Percentiles rank a stretch among this genome's conserved stretches.
These are phyloP conservation scores for Acrossocheilus fasciatus DNA, from an alignment of 2,797 vertebrate species.

Conservation along the genomic window DNA sequence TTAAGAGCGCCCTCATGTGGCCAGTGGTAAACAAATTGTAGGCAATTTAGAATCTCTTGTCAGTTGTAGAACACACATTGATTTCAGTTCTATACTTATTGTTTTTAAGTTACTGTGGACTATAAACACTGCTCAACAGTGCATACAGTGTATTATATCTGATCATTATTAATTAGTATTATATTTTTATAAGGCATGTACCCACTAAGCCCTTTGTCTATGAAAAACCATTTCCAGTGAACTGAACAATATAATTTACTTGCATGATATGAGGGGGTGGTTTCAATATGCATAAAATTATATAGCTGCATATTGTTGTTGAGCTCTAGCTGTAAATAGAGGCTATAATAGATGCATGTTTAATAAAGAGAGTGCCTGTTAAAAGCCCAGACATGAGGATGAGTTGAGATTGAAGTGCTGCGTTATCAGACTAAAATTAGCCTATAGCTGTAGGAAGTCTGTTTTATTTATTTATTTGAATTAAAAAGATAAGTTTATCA, in stretches of 20 bases:
- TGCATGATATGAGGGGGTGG: background rate
- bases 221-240: background rate
- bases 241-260: background rate
- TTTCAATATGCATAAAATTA: conserved; percentile 22
- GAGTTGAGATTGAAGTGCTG: conserved; percentile 14
- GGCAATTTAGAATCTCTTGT: background rate
- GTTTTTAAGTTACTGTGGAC: background rate
- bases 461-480: background rate
- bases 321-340: conserved; percentile 20
- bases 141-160: background rate
- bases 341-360: conserved; percentile 15
- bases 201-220: background rate
- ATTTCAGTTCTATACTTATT: background rate
- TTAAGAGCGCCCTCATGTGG: conserved; percentile 14
- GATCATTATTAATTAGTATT: background rate
- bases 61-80: background rate
- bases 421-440: background rate
- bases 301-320: conserved; percentile 11
- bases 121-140: background rate
- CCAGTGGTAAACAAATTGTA: background rate
- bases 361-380: conserved; percentile 12
- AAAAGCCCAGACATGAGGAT: conserved; percentile 14
- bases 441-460: background rate
- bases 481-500: background rate
- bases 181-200: background rate